A percentile compares a stretch with the other conserved stretches of the same genome.
These are phyloP conservation scores for Celastrina argiolus DNA, from an alignment of 2,888 invertebrate genomes.

Conservation along the genomic window DNA sequence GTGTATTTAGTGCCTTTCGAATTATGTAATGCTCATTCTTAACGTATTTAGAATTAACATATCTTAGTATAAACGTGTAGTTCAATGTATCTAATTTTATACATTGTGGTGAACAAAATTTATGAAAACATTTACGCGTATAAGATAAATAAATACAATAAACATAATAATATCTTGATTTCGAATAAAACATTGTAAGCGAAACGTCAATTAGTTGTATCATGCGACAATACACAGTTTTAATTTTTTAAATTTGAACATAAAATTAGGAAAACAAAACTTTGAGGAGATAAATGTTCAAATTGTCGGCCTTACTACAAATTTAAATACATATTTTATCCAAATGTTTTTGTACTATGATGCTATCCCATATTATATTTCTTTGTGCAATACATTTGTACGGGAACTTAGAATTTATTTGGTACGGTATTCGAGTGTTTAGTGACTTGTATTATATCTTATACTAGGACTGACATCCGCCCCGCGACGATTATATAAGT, in stretches of 20 bases:
- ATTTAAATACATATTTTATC: background rate
- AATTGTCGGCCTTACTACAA: no score
- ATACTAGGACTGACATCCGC: slow-evolving; percentile 32
- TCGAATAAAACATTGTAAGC: no score
- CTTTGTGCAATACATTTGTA: slow-evolving; percentile 3
- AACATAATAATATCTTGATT: no score
- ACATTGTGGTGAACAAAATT: background rate
- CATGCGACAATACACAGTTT: no score
- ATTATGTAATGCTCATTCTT: slow-evolving; percentile 40
- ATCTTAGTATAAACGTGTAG: slow-evolving; percentile 34
- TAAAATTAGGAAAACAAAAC: no score
- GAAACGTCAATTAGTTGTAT: no score
- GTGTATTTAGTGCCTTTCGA: slow-evolving; percentile 34
- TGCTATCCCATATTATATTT: background rate
- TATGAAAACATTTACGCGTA: no score
- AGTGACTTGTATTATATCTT: background rate
- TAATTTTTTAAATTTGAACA: no score
- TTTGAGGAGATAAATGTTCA: no score
- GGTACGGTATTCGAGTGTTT: slow-evolving; percentile 5
- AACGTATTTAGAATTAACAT: slow-evolving; percentile 40
- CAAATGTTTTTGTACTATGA: background rate
- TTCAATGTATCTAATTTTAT: slow-evolving; percentile 28
- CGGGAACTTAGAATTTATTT: slow-evolving; percentile 21
- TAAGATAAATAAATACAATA: no score
- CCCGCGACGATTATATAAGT: slow-evolving; percentile 26